Evolutionary conservation across 2,888 invertebrate genomes (phyloP).

Genomic region (Brachycybe producta): DNA sequence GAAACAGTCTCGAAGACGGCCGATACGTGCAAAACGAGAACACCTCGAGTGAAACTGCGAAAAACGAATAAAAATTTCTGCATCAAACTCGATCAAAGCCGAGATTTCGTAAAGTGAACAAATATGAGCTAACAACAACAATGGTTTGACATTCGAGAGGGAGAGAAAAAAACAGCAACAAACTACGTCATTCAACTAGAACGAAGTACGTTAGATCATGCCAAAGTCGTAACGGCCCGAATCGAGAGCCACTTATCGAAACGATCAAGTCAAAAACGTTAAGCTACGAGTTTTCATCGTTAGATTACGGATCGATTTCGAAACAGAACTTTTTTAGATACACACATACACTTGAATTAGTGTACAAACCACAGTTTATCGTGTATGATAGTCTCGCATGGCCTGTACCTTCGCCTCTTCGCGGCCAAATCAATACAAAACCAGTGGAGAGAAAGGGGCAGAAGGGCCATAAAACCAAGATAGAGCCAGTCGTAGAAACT

Average conservation of each 20-base stretch:
- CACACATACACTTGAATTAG: too few species aligned
- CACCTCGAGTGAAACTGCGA: constrained; percentile 55
- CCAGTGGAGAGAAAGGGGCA: constrained; percentile 79
- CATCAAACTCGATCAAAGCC: neutral
- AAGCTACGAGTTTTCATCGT: too few species aligned
- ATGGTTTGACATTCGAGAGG: too few species aligned
- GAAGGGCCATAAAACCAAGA: constrained; percentile 80
- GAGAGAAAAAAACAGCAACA: too few species aligned
- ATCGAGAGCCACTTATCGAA: too few species aligned
- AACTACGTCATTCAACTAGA: too few species aligned
- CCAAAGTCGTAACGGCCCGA: too few species aligned
- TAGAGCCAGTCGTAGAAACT: constrained; percentile 85
- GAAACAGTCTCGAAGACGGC: constrained; percentile 67
- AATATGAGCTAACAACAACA: too few species aligned
- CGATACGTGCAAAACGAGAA: constrained; percentile 62
- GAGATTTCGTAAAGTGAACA: neutral
- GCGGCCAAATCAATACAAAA: constrained; percentile 74
- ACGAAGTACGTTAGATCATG: too few species aligned
- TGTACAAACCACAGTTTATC: constrained; percentile 10
- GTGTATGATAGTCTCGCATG: constrained; percentile 7
- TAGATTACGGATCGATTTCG: too few species aligned
- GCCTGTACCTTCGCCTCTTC: constrained; percentile 51
- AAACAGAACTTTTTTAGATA: too few species aligned
- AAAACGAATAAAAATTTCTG: constrained; percentile 2
- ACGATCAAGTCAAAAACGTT: too few species aligned